Base-by-base conservation (phyloP, 2,888 invertebrate species). In the Lasiommata megera region DNA sequence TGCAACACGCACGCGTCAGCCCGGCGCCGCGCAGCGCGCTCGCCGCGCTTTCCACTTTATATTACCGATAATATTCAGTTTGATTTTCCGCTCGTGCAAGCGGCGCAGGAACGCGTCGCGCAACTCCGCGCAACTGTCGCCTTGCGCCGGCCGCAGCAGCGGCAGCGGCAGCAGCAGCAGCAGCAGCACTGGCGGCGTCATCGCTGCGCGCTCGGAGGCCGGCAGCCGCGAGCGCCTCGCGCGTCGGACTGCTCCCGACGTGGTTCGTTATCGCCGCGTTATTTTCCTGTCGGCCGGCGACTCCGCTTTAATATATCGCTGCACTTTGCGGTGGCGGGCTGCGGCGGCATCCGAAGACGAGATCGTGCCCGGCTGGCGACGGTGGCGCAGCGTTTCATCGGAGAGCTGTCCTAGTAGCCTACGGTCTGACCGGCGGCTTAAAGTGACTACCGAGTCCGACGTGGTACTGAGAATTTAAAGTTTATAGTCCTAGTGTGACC, bases 21-120 rank as follows among this genome's bases (percentile, higher is more conserved):
- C 97, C 98, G 76, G 94, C 97, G 31, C 96, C 95, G 97, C 97
- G 98, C 12, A 98, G 94, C 82, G 3, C 8, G 16, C 16, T 6
- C 38, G 14, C 14, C 6, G 16, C 1, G 38, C 6, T 7, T 14
- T 12, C 1, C 37, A 1, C 37, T n/a, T n/a, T 14, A 5, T 6
- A 12, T 17, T 2, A 38, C 38, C 38, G 2, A 7, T 11, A 9
- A 18, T 18, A 9, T 11, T 11, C 17, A 6, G 8, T 11, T 18
- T 5, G 6, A 3, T 1, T 6, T 23, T 41, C 9, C 11, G 18
- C 17, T 11, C 7, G 28, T 12, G 12, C 23, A 12, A 28, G 0
- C 3, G 3, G 8, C 8, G 12, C 44, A 8, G 44, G 28, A 7
- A 28, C 9, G 28, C 44, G 28, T 2, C 28, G 3, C 44, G 44